These are phyloP conservation scores for Hypotaenidia okinawae DNA, from an alignment of 2,797 vertebrate genomes.

Conservation along the genomic window DNA sequence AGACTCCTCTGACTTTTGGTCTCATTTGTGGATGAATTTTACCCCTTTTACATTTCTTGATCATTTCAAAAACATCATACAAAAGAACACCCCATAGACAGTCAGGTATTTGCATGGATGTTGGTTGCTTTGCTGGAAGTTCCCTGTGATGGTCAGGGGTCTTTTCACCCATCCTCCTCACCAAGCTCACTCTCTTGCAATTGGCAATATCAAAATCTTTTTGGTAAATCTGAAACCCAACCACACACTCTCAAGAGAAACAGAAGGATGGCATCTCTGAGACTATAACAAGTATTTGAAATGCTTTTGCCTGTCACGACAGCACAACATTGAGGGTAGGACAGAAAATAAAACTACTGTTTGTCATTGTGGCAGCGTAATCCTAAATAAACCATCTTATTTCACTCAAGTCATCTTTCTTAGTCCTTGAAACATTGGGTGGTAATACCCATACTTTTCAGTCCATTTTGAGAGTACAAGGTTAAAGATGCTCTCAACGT, in stretches of 20 bases:
- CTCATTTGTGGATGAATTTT: neutral
- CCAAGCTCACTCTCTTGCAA: neutral
- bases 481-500: neutral
- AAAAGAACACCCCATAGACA: neutral
- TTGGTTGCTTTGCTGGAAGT: neutral
- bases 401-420: neutral
- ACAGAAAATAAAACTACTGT: neutral
- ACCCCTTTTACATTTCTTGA: neutral
- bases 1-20: neutral
- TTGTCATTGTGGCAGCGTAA: neutral
- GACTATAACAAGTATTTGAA: neutral
- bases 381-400: neutral
- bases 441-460: neutral
- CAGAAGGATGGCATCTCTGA: neutral
- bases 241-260: neutral
- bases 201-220: neutral
- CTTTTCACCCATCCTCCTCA: neutral
- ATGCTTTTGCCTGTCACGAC: neutral
- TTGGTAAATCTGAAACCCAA: neutral
- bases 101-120: neutral
- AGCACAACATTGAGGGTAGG: neutral
- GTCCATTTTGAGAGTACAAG: neutral
- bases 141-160: fast-evolving
- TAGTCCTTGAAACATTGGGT: neutral
- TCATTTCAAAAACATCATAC: neutral